Evolutionary conservation across 2,797 vertebrate species (phyloP).

Genomic region (Semaprochilodus insignis): DNA sequence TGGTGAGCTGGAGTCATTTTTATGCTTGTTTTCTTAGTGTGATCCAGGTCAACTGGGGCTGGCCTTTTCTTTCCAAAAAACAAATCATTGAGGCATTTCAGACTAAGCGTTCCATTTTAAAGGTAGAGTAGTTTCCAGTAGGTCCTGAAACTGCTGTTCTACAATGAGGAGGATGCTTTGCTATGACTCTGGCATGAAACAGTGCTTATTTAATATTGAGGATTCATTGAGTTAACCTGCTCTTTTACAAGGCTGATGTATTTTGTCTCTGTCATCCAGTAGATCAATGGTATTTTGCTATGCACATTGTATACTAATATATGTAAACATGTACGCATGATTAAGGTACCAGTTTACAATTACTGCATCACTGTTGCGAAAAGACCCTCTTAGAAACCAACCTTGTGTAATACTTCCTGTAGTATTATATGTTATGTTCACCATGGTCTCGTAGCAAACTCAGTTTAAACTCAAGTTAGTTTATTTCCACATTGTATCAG

Average conservation of each 20-base stretch:
- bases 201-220: neutral
- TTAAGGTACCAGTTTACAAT: too few relatives aligned
- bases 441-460: too few relatives aligned
- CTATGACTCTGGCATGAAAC: neutral
- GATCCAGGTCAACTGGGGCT: conserved; percentile 17
- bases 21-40: conserved; percentile 40
- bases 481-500: too few relatives aligned
- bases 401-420: too few relatives aligned
- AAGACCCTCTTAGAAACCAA: too few relatives aligned
- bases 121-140: conserved; percentile 3
- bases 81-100: conserved; percentile 12
- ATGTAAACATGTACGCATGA: neutral
- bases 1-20: neutral
- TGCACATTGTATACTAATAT: neutral
- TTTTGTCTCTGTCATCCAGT: neutral
- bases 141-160: neutral
- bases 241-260: neutral
- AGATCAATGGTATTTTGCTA: neutral
- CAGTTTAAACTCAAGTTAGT: too few relatives aligned
- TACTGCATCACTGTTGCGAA: neutral
- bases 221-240: neutral
- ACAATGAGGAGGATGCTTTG: neutral
- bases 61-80: neutral
- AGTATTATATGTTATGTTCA: too few relatives aligned
- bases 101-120: conserved; percentile 4